A percentile compares a stretch with the other conserved stretches of the same genome.
Evolutionary conservation across 2,113 vertebrate genomes (phyloP).

Genomic region (Orycteropus afer): DNA sequence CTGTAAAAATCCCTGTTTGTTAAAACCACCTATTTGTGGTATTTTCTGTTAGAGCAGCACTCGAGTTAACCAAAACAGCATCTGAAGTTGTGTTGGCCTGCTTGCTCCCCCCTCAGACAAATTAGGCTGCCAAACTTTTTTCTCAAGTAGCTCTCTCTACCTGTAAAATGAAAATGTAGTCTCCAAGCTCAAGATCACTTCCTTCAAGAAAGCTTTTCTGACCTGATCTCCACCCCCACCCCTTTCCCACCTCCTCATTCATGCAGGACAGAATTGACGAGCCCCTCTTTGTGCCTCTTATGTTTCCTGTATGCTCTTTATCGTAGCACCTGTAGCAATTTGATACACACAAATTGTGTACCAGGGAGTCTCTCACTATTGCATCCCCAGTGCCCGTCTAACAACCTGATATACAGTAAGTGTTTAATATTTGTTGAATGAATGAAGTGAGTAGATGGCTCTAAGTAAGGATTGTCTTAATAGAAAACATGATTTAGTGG

Average conservation of each 20-base stretch:
- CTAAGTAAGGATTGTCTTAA: not conserved
- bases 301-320: not conserved
- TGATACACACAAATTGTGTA: not conserved
- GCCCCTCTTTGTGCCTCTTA: not conserved
- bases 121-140: not conserved
- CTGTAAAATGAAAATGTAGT: not conserved
- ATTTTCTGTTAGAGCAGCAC: no score
- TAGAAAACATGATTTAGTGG: not conserved
- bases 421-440: not conserved
- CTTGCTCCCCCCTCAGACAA: not conserved
- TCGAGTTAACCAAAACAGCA: no score
- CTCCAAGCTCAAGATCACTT: not conserved
- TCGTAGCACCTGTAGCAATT: not conserved
- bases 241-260: not conserved
- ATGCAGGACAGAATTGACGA: not conserved
- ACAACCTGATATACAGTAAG: not conserved
- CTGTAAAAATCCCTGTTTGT: no score
- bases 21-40: no score
- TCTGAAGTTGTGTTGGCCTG: not conserved
- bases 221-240: not conserved
- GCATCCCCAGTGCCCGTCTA: not conserved
- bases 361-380: not conserved
- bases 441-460: not conserved
- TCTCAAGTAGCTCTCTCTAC: not conserved
- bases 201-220: not conserved